Percentiles rank a stretch among this genome's conserved stretches.
Conservation (phyloP, 2,113 vertebrate species). For the Cavia porcellus region DNA sequence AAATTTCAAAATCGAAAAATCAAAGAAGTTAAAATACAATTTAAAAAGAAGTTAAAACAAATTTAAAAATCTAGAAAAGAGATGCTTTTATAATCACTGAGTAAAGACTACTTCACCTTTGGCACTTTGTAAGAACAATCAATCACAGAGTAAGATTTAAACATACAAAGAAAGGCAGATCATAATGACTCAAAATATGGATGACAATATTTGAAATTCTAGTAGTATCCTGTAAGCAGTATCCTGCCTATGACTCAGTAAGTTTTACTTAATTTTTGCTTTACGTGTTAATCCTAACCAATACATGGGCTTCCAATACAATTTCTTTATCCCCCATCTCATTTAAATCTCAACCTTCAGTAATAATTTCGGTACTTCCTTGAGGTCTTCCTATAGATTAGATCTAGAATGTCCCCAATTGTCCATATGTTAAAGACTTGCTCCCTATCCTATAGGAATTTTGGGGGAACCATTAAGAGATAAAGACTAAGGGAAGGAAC, state of each 20-base stretch:
- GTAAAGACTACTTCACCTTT: not conserved
- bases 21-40: not conserved
- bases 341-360: not conserved
- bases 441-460: not conserved
- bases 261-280: not conserved
- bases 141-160: not conserved
- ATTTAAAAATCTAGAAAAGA: not conserved
- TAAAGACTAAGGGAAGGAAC: not conserved
- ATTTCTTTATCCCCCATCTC: not conserved
- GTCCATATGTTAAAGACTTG: not conserved
- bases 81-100: not conserved
- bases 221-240: not conserved
- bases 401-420: not conserved
- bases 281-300: conserved; percentile 8
- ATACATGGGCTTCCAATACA: not conserved
- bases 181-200: not conserved
- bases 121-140: not conserved
- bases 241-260: not conserved
- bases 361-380: not conserved
- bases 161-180: not conserved
- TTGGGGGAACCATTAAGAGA: too few relatives aligned
- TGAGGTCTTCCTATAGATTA: not conserved
- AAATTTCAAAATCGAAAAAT: not conserved
- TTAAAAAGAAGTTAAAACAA: not conserved
- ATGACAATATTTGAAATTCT: not conserved